These are phyloP conservation scores for Syrmaticus mikado DNA, from an alignment of 2,113 vertebrate species.

Conservation along the genomic window DNA sequence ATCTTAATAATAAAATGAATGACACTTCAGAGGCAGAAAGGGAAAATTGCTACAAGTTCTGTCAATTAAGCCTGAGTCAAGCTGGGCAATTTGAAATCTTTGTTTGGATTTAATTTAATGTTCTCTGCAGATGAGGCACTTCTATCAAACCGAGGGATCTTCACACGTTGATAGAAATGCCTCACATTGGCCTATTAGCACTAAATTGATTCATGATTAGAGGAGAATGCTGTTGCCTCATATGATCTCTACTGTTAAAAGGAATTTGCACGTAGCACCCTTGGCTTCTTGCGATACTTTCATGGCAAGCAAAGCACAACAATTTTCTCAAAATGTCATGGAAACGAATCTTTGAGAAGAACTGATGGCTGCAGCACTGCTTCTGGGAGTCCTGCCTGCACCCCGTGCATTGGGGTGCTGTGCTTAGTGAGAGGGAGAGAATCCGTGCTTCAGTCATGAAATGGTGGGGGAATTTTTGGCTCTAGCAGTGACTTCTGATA, in stretches of 20 bases:
- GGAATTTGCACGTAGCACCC: not conserved
- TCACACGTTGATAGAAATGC: not conserved
- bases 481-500: not conserved
- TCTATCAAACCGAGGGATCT: not conserved
- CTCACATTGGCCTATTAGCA: conserved; percentile 34
- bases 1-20: conserved; percentile 57
- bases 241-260: not conserved
- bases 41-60: conserved; percentile 37
- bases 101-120: conserved; percentile 61
- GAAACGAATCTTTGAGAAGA: not conserved
- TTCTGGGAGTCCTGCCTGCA: not conserved
- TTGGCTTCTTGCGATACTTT: not conserved
- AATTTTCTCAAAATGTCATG: not conserved
- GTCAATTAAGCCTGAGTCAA: conserved; percentile 52
- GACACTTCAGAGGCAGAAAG: conserved; percentile 45
- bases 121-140: conserved; percentile 21
- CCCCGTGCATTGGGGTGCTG: not conserved
- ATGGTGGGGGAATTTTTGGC: not conserved
- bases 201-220: conserved; percentile 53
- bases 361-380: not conserved
- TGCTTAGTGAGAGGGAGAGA: not conserved
- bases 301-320: not conserved
- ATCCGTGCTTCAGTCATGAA: not conserved
- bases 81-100: conserved; percentile 53
- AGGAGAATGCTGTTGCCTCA: conserved; percentile 27